Base-by-base conservation (phyloP, 1,140 invertebrate species). In the Pseudomyrmex pallidus region DNA sequence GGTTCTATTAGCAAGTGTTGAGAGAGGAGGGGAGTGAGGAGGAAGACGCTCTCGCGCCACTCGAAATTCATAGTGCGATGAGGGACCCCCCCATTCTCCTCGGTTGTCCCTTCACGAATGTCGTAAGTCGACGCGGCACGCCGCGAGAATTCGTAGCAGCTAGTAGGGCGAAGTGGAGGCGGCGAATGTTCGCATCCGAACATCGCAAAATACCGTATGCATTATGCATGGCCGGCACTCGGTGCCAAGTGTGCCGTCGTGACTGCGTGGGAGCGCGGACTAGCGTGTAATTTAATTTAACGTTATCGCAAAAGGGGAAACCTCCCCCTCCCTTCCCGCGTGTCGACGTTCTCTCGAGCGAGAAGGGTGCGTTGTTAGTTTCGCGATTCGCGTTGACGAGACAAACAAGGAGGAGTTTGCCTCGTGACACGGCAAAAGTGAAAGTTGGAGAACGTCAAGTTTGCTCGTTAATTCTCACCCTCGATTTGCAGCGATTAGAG, bases 251-350 rank as follows among this genome's bases (percentile, higher is more conserved):
- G 89, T 92, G 90, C 87, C 92, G 86, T 88, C 90, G 90, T 92
- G 92, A 92, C 92, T 92, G 89, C 83, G 77, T 90, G 89, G 89
- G 46, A 12, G 90, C 90, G 92, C 35, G 35, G 35, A 92, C 92
- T 92, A 44, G 91, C 89, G 91, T 92, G 92, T 93, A 93, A 93
- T 93, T 93, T 93, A 92, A 93, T 93, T 93, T 93, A 93, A 93
- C 91, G 90, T 90, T 88, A 78, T 90, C 91, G 89, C 92, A 93
- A 93, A n/a, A n/a, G n/a, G 91, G 90, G 91, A 92, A 82, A 87
- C 85, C 74, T 63, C 67, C 52, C 59, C 15, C 25, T 4, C 25
- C 25, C 2, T 25, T 2, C 2, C 22, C 2, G 2, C 22, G 3
- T 4, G 25, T 0, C 25, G 25, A 25, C 25, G 25, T 25, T 25